These are phyloP conservation scores for Malacoctenus gilli DNA, from an alignment of 2,797 vertebrate genomes.

Conservation along the genomic window DNA sequence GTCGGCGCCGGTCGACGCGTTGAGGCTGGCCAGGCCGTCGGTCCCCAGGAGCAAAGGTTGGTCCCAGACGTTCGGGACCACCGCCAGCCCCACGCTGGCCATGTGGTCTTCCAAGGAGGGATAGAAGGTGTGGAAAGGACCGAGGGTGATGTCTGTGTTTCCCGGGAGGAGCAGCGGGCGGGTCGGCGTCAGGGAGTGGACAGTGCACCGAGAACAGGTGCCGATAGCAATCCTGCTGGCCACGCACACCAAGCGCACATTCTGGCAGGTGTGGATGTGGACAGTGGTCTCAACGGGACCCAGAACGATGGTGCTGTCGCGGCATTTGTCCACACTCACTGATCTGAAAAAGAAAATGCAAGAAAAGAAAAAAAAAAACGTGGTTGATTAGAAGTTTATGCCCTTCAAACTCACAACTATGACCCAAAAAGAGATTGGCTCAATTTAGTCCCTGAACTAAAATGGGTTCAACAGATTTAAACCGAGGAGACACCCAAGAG, in stretches of 20 bases:
- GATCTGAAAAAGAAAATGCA: constrained; percentile 77
- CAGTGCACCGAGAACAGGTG: constrained; percentile 82
- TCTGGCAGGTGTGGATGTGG: constrained; percentile 91
- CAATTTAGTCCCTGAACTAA: too few species aligned
- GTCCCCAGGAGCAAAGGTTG: constrained; percentile 85
- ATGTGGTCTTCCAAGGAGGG: constrained; percentile 96
- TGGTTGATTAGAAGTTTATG: too few species aligned
- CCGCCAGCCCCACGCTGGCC: constrained; percentile 92
- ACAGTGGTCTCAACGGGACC: constrained; percentile 89
- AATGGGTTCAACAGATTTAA: too few species aligned
- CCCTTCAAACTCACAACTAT: too few species aligned
- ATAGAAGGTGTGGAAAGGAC: constrained; percentile 94
- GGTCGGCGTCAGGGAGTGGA: constrained; percentile 88
- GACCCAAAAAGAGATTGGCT: too few species aligned
- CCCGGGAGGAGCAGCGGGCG: constrained; percentile 90
- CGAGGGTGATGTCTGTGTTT: constrained; percentile 87
- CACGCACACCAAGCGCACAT: constrained; percentile 85
- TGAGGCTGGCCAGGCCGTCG: constrained; percentile 70
- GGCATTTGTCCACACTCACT: constrained; percentile 92
- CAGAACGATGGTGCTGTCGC: constrained; percentile 90
- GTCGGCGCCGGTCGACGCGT: constrained; percentile 40
- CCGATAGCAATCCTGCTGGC: constrained; percentile 85
- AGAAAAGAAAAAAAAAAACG: too few species aligned
- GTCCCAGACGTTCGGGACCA: constrained; percentile 93
- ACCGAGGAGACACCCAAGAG: too few species aligned